These are phyloP conservation scores for Escarpia spicata DNA, from an alignment of 2,888 invertebrate genomes.

Conservation along the genomic window DNA sequence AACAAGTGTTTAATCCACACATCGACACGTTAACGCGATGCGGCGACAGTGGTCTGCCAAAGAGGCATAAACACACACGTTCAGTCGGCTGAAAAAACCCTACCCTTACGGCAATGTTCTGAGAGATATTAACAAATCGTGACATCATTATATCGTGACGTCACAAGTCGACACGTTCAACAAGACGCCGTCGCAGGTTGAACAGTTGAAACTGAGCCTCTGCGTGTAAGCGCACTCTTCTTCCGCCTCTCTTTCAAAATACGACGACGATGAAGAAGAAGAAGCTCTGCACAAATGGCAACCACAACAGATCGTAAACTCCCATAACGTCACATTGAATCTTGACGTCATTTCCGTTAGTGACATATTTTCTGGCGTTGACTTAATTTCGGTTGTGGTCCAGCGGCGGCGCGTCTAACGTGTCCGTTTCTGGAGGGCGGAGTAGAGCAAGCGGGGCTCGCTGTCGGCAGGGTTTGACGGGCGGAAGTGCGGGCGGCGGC, in stretches of 20 bases:
- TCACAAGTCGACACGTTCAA: background rate
- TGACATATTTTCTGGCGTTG: background rate
- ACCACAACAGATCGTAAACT: background rate
- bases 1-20: background rate
- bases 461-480: background rate
- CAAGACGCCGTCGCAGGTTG: background rate
- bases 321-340: background rate
- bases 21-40: background rate
- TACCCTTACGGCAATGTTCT: background rate
- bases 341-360: background rate
- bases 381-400: background rate
- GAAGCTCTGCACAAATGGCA: no score
- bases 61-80: background rate
- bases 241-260: no score
- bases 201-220: background rate
- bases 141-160: background rate
- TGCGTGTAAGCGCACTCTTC: background rate
- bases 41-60: background rate
- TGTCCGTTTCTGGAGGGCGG: conserved; percentile 16
- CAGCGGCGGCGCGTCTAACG: background rate
- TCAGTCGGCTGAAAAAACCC: background rate
- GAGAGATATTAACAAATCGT: background rate
- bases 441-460: background rate
- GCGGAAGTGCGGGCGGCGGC: background rate
- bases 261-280: no score